These are phyloP conservation scores for Apamea epomidion DNA, from an alignment of 2,888 invertebrate genomes.

Conservation along the genomic window DNA sequence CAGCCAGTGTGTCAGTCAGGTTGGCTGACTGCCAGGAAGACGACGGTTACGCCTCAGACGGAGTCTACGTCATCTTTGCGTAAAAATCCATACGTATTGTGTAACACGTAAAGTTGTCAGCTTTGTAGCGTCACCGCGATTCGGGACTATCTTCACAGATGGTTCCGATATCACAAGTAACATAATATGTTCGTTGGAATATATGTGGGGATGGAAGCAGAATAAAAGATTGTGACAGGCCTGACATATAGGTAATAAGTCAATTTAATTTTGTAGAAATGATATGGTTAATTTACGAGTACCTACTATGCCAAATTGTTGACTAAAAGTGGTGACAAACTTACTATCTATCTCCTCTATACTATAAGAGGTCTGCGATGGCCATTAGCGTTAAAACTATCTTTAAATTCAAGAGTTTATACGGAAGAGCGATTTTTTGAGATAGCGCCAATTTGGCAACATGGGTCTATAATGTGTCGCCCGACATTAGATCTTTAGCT, in stretches of 20 bases:
- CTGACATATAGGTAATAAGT: background rate
- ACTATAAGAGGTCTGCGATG: background rate
- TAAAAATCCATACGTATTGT: conserved; percentile 69
- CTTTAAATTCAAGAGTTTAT: conserved; percentile 37
- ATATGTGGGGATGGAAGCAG: background rate
- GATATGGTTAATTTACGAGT: too few species aligned
- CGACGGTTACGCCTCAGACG: conserved; percentile 58
- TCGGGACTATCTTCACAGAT: background rate
- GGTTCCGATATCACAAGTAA: background rate
- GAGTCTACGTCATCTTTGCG: conserved; percentile 63
- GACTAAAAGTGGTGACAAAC: background rate
- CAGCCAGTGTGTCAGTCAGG: conserved; percentile 64
- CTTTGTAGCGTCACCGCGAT: conserved; percentile 37
- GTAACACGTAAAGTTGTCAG: conserved; percentile 52
- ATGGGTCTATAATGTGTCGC: conserved; percentile 25
- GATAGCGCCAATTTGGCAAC: conserved; percentile 54
- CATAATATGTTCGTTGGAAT: background rate
- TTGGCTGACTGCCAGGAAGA: conserved; percentile 63
- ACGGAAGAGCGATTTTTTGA: conserved; percentile 55
- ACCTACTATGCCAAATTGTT: too few species aligned
- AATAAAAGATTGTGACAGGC: background rate
- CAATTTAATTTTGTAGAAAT: background rate
- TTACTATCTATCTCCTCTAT: background rate
- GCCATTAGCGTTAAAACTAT: background rate
- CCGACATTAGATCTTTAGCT: conserved; percentile 20